Evolutionary conservation across 2,113 vertebrate species (phyloP).

Genomic region (Myiozetetes cayanensis): DNA sequence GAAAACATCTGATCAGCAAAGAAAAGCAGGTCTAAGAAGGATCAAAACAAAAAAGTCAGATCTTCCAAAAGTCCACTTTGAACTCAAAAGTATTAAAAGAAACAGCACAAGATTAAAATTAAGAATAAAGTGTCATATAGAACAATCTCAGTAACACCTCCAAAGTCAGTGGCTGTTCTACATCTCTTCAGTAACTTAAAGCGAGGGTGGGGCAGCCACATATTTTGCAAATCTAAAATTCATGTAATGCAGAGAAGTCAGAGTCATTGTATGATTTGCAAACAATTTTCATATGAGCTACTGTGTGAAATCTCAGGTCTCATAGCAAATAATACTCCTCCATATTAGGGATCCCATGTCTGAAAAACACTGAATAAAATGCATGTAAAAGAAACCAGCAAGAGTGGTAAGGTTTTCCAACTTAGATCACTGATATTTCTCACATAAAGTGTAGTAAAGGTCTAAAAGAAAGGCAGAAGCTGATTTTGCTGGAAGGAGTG

Average conservation of each 20-base stretch:
- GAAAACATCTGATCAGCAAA: background rate
- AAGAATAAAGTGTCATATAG: background rate
- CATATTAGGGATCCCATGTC: background rate
- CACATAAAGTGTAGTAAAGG: background rate
- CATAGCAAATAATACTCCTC: background rate
- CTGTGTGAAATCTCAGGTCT: background rate
- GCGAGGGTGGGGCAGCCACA: accelerated
- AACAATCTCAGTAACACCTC: background rate
- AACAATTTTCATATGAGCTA: background rate
- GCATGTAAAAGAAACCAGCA: background rate
- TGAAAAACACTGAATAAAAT: background rate
- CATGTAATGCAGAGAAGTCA: background rate
- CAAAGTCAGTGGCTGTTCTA: background rate
- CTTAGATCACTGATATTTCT: background rate
- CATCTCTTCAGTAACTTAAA: background rate
- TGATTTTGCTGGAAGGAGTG: background rate
- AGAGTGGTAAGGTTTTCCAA: background rate
- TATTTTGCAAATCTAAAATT: background rate
- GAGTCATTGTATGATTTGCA: background rate
- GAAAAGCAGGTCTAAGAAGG: background rate
- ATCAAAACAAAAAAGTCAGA: background rate
- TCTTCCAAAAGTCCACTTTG: background rate
- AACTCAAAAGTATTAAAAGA: background rate
- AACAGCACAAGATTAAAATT: background rate
- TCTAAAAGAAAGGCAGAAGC: background rate